These are phyloP conservation scores for Rafetus swinhoei DNA, from an alignment of 2,113 vertebrate species.

Conservation along the genomic window DNA sequence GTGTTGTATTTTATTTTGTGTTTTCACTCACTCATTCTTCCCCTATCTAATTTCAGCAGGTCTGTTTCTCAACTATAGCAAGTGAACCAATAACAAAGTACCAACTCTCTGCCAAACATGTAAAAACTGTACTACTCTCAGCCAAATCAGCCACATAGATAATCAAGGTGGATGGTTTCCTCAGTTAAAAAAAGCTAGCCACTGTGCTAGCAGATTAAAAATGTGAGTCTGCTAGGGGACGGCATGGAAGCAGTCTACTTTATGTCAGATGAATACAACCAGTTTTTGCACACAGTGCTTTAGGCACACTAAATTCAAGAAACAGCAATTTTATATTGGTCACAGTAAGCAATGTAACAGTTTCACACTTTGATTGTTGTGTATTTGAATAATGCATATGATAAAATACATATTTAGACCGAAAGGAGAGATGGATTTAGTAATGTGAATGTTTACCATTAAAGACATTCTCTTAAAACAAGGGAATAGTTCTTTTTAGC, in stretches of 20 bases:
- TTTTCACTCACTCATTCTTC: fast-evolving
- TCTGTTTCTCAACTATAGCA: not conserved
- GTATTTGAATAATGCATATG: not conserved
- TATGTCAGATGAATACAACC: not conserved
- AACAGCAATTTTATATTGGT: not conserved
- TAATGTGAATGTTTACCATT: not conserved
- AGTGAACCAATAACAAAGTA: not conserved
- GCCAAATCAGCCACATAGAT: not conserved
- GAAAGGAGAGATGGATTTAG: not conserved
- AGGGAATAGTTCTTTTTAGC: not conserved
- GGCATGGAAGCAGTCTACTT: not conserved
- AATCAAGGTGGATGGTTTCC: not conserved
- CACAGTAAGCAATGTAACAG: not conserved
- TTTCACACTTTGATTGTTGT: not conserved
- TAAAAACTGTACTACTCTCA: not conserved
- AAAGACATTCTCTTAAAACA: not conserved
- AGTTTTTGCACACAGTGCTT: not conserved
- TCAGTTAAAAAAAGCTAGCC: not conserved
- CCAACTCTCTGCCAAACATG: not conserved
- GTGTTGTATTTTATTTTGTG: not conserved
- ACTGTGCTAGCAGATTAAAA: not conserved
- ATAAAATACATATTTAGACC: not conserved
- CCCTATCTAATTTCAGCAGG: not conserved
- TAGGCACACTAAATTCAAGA: not conserved
- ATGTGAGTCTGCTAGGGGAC: not conserved